A percentile compares a stretch with the other conserved stretches of the same genome.
These are phyloP conservation scores for Tragelaphus scriptus DNA, from an alignment of 2,113 vertebrate species.

Conservation along the genomic window DNA sequence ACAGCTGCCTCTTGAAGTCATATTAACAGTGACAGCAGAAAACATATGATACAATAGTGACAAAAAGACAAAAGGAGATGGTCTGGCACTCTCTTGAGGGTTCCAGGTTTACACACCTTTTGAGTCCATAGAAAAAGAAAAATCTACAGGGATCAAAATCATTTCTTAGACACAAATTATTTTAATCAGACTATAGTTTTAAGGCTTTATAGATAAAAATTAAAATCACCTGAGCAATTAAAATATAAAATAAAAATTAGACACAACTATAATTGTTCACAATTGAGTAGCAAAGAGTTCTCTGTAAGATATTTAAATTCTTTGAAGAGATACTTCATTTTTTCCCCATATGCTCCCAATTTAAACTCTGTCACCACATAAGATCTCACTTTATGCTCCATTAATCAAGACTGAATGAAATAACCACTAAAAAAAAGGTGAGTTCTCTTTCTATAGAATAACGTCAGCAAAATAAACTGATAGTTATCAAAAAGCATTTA, in stretches of 20 bases:
- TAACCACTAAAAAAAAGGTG: not conserved
- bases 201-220: not conserved
- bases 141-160: not conserved
- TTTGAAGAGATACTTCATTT: not conserved
- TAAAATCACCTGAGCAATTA: not conserved
- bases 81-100: not conserved
- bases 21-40: not conserved
- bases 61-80: not conserved
- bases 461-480: not conserved
- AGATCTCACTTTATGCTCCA: not conserved
- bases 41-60: not conserved
- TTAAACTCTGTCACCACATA: not conserved
- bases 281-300: not conserved
- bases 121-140: not conserved
- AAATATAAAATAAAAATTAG: not conserved
- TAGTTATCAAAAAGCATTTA: not conserved
- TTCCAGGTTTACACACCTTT: not conserved
- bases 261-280: not conserved
- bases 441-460: not conserved
- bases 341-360: not conserved
- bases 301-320: not conserved
- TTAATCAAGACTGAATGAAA: not conserved
- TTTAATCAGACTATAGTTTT: not conserved
- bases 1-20: not conserved
- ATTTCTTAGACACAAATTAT: not conserved